A percentile compares a stretch with the other conserved stretches of the same genome.
Conservation (phyloP, 2,888 invertebrate species). For the Conomelus anceps region DNA sequence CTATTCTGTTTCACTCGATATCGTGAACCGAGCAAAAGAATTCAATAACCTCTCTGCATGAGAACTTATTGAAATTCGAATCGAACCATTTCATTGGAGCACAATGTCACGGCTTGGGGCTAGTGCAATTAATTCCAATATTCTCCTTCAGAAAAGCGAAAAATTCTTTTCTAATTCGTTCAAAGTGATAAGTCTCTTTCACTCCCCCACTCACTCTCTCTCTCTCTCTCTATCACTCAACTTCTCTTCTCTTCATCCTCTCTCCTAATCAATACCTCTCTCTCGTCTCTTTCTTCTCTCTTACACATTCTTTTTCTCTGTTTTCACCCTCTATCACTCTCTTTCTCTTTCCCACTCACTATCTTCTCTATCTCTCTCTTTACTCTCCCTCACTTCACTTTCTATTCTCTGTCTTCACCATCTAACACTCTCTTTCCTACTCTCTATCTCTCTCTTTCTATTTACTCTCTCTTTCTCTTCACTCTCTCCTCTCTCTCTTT, state of each 20-base stretch:
- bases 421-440: too few species aligned
- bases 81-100: background rate
- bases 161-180: background rate
- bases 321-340: too few species aligned
- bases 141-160: background rate
- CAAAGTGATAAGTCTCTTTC: background rate
- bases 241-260: background rate
- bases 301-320: too few species aligned
- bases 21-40: background rate
- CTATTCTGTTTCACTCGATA: background rate
- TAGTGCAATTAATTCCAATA: background rate
- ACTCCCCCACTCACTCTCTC: background rate
- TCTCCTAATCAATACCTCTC: background rate
- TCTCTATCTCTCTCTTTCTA: too few species aligned
- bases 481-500: background rate
- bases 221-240: background rate
- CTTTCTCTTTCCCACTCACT: background rate
- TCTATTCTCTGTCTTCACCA: too few species aligned
- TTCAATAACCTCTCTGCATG: background rate
- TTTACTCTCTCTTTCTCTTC: too few species aligned
- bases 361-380: background rate
- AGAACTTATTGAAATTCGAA: background rate
- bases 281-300: background rate
- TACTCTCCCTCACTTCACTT: background rate
- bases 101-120: background rate